Base-by-base conservation (phyloP, 64 coral and sea anemone species). In the Stichodactyla mertensii region DNA sequence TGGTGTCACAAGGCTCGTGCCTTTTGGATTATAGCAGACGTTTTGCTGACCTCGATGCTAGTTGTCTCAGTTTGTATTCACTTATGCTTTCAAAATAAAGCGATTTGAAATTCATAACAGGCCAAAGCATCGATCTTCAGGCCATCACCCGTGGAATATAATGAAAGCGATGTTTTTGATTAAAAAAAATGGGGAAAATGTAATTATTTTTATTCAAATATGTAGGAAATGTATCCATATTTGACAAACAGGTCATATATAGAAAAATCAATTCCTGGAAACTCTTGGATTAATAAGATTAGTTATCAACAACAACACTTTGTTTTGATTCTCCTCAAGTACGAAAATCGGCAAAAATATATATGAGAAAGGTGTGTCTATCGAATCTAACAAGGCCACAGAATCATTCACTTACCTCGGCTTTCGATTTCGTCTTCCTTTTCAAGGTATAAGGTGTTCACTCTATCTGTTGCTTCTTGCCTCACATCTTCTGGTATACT, bases 401-500 rank as follows among this genome's bases (percentile, higher is more conserved):
- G 19, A 78, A 20, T 31, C 16, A 57, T 82, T 13, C 12, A 20
- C 85, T 90, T 90, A 97, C 94, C 94, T 53, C 91, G 85, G 4
- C 53, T 24, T 45, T 92, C 84, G 23, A 86, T 62, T 24, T 97
- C 84, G n/a, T 71, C 83, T 84, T 88, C 91, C 82, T 92, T 92
- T 61, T 92, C 91, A 52, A 92, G 64, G 56, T 81, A 79, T 6
- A 87, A 74, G 36, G 87, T 90, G 67, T 97, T 97, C 77, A 97
- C 88, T 87, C 91, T 88, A 14, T 99, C 97, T 5, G 92, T 81
- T 6, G 93, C 97, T 54, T 99, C 97, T 82, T 92, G 84, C 85
- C 88, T 85, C 20, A 99, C 93, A 55, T 99, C 97, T 71, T 95
- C 90, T 27, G 97, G 97, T 6, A 99, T 92, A 57, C 82, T 55